These are phyloP conservation scores for Julus scandinavius DNA, from an alignment of 2,888 invertebrate genomes.

Conservation along the genomic window DNA sequence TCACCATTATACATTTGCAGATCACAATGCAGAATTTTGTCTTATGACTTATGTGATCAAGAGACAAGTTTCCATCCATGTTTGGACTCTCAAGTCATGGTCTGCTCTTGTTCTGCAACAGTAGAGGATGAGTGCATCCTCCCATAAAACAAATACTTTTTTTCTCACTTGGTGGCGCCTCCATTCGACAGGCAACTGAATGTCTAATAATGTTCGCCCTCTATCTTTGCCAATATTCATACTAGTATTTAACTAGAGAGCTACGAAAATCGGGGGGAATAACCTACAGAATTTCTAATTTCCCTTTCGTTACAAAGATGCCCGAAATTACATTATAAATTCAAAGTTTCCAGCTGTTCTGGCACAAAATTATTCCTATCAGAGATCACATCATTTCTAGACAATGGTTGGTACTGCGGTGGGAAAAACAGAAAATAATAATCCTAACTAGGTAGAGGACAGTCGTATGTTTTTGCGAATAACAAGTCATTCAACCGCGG, in stretches of 20 bases:
- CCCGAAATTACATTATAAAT: slow-evolving; percentile 39
- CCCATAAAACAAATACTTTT: not conserved
- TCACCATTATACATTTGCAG: not conserved
- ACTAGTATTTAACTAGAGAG: not conserved
- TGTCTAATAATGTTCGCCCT: not conserved
- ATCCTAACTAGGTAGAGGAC: slow-evolving; percentile 42
- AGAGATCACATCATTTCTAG: not conserved
- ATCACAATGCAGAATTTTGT: not conserved
- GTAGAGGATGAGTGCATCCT: not conserved
- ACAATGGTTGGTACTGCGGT: not conserved
- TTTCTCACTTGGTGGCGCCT: not conserved
- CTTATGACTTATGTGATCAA: not conserved
- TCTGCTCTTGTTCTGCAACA: not conserved
- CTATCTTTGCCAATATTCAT: slow-evolving; percentile 6
- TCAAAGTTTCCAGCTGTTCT: slow-evolving; percentile 39
- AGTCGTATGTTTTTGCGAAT: slow-evolving; percentile 9
- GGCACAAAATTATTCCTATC: slow-evolving; percentile 24
- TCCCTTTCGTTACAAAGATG: slow-evolving; percentile 35
- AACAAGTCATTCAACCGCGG: slow-evolving; percentile 20
- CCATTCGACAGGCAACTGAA: not conserved
- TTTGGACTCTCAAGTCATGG: not conserved
- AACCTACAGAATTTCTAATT: slow-evolving; percentile 10
- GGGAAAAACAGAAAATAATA: slow-evolving; percentile 30
- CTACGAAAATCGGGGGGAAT: not conserved
- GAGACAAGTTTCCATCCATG: not conserved